Evolutionary conservation across 2,797 vertebrate genomes (phyloP).

Genomic region (Lagorchestes hirsutus): DNA sequence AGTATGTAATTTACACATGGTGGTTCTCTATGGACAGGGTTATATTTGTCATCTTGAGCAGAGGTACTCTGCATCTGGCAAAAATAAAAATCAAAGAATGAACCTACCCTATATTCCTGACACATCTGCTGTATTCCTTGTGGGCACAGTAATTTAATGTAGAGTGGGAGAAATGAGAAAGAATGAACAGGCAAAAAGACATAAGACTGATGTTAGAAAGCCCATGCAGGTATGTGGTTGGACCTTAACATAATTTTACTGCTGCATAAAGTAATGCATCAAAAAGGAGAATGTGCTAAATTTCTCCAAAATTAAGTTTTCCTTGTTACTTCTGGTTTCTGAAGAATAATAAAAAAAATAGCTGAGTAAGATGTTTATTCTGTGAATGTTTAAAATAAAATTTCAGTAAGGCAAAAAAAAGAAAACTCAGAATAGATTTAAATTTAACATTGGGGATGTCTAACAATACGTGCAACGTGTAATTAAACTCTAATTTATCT

Average conservation of each 20-base stretch:
- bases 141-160: neutral
- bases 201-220: neutral
- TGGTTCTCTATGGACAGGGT: neutral
- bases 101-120: neutral
- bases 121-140: neutral
- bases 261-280: neutral
- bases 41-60: rapidly evolving
- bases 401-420: conserved; percentile 46
- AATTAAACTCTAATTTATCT: conserved; percentile 81
- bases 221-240: neutral
- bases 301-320: conserved; percentile 65
- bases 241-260: neutral
- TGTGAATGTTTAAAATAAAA: conserved; percentile 74
- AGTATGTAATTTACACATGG: neutral
- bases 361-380: conserved; percentile 37
- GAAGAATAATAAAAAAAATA: conserved; percentile 56
- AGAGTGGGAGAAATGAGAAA: neutral
- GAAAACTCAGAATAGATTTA: conserved; percentile 53
- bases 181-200: neutral
- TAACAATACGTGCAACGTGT: conserved; percentile 61
- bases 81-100: neutral
- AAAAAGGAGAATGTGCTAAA: conserved; percentile 27
- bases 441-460: conserved; percentile 52
- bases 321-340: conserved; percentile 63
- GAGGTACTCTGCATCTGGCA: neutral